Conservation (phyloP, 2,888 invertebrate genomes). For the Mythimna pallens region DNA sequence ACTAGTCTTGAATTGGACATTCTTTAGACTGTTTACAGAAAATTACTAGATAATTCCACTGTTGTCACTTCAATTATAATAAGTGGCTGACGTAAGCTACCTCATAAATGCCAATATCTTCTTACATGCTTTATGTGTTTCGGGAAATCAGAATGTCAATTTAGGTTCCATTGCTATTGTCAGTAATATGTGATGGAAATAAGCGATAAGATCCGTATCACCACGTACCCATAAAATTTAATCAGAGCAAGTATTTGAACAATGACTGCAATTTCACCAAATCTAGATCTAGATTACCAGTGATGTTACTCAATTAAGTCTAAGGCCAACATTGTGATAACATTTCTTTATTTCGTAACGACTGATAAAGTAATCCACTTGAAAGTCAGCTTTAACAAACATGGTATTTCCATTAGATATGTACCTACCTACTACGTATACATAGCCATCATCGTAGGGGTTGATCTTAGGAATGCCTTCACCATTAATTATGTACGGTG, state of each 20-base stretch:
- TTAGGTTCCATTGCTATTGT: constrained; percentile 17
- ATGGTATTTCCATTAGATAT: constrained; percentile 44
- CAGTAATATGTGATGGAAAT: constrained; percentile 33
- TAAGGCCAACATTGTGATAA: constrained; percentile 25
- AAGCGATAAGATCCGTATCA: constrained; percentile 47
- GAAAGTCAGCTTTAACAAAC: constrained; percentile 28
- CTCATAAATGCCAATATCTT: constrained; percentile 10
- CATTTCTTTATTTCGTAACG: constrained; percentile 41
- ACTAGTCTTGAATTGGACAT: constrained; percentile 29
- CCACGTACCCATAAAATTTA: constrained; percentile 17
- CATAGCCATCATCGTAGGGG: constrained; percentile 26
- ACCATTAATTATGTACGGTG: constrained; percentile 79
- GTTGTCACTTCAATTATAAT: constrained; percentile 23
- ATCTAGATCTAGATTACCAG: constrained; percentile 30
- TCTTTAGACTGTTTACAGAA: background rate
- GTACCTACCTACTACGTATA: no score
- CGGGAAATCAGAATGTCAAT: constrained; percentile 18
- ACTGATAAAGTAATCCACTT: constrained; percentile 40
- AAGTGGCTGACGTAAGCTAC: constrained; percentile 27
- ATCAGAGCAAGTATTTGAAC: constrained; percentile 23
- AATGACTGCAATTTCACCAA: constrained; percentile 14
- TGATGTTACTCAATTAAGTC: constrained; percentile 33
- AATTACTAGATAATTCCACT: constrained; percentile 14
- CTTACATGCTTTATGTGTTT: constrained; percentile 10
- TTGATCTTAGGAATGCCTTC: constrained; percentile 52